phyloP scores from a whole-genome alignment of 2,888 invertebrate species.

The Serrognathus titanus region DNA sequence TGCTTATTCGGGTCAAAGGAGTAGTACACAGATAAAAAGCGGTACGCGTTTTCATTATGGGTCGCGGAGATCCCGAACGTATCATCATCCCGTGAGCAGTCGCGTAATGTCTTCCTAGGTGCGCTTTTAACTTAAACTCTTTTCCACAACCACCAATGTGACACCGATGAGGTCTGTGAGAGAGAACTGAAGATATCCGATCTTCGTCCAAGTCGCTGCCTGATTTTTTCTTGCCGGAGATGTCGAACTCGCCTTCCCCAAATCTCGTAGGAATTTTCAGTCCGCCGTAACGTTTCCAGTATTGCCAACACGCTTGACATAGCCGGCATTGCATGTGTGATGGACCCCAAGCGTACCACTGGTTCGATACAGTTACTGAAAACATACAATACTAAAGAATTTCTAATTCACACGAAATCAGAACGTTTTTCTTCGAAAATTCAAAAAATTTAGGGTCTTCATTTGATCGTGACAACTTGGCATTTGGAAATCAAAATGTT shows the following conservation, averaged over 20 bases:
- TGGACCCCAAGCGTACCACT: conserved; percentile 98
- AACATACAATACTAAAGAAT: conserved; percentile 22
- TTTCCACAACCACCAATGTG: conserved; percentile 89
- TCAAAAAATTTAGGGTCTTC: neutral
- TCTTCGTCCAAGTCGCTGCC: conserved; percentile 53
- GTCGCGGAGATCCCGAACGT: conserved; percentile 75
- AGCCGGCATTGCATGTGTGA: conserved; percentile 89
- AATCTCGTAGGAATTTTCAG: conserved; percentile 72
- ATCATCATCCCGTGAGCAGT: conserved; percentile 82
- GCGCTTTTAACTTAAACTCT: conserved; percentile 94
- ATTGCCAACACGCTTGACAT: conserved; percentile 92
- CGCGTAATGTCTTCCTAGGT: conserved; percentile 90
- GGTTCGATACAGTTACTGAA: conserved; percentile 68
- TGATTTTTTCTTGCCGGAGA: conserved; percentile 48
- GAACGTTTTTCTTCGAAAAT: neutral
- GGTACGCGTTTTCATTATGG: conserved; percentile 95
- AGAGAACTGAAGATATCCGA: conserved; percentile 50
- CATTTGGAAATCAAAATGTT: no score
- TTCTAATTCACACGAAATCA: no score
- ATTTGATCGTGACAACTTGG: no score
- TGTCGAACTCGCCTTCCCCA: conserved; percentile 50
- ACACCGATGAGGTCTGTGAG: conserved; percentile 83
- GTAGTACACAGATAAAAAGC: conserved; percentile 94
- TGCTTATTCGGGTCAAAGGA: conserved; percentile 83
- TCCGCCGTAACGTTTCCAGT: conserved; percentile 99